Conservation (phyloP, 2,113 vertebrate genomes). For the Bubo blakistoni region DNA sequence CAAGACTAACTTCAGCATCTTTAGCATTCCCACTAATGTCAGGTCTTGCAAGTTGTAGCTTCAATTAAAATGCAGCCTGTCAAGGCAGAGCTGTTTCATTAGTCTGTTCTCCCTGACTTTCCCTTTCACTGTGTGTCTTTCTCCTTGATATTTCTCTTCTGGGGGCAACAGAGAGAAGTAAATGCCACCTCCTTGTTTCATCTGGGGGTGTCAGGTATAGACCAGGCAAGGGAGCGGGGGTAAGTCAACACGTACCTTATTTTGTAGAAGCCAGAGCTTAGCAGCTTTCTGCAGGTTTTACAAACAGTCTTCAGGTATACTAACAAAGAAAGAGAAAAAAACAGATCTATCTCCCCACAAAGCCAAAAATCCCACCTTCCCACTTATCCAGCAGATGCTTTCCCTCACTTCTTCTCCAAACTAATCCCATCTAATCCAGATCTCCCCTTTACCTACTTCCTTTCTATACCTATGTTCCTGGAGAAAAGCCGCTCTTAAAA, state of each 20-base stretch:
- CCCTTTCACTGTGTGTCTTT: background rate
- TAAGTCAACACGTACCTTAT: background rate
- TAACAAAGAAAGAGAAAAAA: background rate
- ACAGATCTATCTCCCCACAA: background rate
- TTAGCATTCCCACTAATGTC: background rate
- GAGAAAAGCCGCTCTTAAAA: background rate
- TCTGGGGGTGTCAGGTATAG: background rate
- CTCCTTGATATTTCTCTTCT: background rate
- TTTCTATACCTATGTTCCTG: background rate
- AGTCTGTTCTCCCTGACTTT: background rate
- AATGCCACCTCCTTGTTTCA: background rate
- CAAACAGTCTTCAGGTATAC: background rate
- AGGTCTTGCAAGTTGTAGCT: background rate
- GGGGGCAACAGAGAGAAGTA: background rate
- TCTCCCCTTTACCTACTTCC: background rate
- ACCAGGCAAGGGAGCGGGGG: background rate
- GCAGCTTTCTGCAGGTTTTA: background rate
- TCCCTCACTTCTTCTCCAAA: background rate
- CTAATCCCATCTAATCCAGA: background rate
- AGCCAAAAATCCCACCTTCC: background rate
- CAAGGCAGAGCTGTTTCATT: background rate
- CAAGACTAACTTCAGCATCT: background rate
- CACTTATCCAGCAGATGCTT: background rate
- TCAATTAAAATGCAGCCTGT: background rate
- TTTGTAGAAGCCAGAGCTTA: background rate